These are phyloP conservation scores for Panorpa germanica DNA, from an alignment of 2,888 invertebrate species.

Conservation along the genomic window DNA sequence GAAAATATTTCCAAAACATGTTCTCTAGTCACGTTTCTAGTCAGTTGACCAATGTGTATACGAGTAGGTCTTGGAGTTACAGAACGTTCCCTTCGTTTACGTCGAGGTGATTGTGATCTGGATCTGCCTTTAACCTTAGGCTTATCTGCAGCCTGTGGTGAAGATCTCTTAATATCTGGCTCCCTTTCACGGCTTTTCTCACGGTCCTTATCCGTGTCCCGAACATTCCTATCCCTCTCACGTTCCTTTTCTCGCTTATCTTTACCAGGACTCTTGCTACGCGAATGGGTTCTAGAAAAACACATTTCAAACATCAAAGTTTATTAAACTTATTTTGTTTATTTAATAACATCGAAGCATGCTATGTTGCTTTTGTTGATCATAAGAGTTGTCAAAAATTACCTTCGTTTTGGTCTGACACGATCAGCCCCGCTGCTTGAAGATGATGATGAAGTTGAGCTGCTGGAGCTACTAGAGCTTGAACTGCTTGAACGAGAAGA, in stretches of 20 bases:
- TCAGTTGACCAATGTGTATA: constrained; percentile 84
- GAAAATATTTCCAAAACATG: constrained; percentile 83
- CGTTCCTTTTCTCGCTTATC: constrained; percentile 28
- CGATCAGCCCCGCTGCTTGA: constrained; percentile 45
- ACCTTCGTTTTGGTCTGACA: constrained; percentile 43
- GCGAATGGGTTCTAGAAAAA: constrained; percentile 19
- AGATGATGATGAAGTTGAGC: constrained; percentile 39
- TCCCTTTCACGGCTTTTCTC: constrained; percentile 8
- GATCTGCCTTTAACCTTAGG: constrained; percentile 13
- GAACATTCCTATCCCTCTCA: constrained; percentile 22
- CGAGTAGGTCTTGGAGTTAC: constrained; percentile 82
- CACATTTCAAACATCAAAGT: no score
- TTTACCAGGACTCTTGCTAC: constrained; percentile 28
- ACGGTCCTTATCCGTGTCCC: constrained; percentile 6
- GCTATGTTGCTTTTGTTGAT: no score
- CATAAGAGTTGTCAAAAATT: no score
- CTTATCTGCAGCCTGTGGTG: constrained; percentile 3
- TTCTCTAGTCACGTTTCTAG: constrained; percentile 80
- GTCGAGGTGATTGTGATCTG: constrained; percentile 35
- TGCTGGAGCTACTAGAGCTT: constrained; percentile 30
- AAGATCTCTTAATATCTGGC: constrained; percentile 8
- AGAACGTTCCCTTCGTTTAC: constrained; percentile 60
- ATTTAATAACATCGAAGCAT: no score
- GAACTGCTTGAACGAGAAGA: constrained; percentile 68
- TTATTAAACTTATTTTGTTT: no score